phyloP scores from a whole-genome alignment of 2,888 invertebrate genomes.

The Meganola albula region DNA sequence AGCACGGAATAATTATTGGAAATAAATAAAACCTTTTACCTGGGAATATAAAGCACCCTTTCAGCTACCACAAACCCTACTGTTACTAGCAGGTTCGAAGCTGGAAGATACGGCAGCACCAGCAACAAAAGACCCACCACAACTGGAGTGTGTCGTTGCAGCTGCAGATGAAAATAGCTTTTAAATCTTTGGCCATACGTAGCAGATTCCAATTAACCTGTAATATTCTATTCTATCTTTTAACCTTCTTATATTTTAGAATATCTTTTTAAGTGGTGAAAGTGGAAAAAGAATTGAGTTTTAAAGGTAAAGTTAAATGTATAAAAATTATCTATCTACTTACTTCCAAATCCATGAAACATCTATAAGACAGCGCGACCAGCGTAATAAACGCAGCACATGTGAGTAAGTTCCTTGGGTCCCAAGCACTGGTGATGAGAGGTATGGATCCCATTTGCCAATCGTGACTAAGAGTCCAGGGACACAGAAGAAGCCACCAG shows the following conservation, averaged over 20 bases:
- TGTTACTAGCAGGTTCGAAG: constrained; percentile 88
- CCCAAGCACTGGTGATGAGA: constrained; percentile 81
- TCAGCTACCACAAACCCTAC: constrained; percentile 93
- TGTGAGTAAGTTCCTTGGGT: constrained; percentile 85
- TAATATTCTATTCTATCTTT: too few relatives aligned
- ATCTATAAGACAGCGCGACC: constrained; percentile 79
- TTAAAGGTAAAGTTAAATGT: too few relatives aligned
- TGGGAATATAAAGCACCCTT: constrained; percentile 92
- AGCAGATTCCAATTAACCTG: too few relatives aligned
- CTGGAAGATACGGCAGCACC: constrained; percentile 90
- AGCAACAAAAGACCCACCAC: constrained; percentile 84
- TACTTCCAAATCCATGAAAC: constrained; percentile 83
- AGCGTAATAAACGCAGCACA: constrained; percentile 81
- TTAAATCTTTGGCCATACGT: too few relatives aligned
- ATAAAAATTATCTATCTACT: too few relatives aligned
- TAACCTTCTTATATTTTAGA: too few relatives aligned
- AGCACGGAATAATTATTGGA: too few relatives aligned
- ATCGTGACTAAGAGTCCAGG: constrained; percentile 88
- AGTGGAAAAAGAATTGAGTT: too few relatives aligned
- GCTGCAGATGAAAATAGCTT: constrained; percentile 43
- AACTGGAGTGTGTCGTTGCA: constrained; percentile 82
- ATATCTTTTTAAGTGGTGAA: too few relatives aligned
- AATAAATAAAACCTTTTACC: constrained; percentile 62
- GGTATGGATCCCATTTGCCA: constrained; percentile 95
- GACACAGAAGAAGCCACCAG: constrained; percentile 89